Evolutionary conservation across 1,140 invertebrate species (phyloP), one percentile per base, ranked within the genome.

Genomic region (Mycetomoellerius zeteki): DNA sequence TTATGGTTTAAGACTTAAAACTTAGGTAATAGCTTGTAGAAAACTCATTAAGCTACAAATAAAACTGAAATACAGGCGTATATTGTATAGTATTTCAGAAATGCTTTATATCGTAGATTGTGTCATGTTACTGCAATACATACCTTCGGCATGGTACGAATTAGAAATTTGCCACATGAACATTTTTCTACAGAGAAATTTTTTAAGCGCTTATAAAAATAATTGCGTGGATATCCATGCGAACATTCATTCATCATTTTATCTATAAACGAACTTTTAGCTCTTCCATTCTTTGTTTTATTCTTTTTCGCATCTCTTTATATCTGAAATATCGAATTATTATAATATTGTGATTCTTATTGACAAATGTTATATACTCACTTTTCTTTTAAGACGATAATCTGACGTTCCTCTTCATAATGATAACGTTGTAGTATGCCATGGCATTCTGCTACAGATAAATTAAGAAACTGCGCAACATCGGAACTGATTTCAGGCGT

Each of bases 401-500:
- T 96, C 93, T 98, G 97, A 30, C 96, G 96, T 85, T 97, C 97
- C 94, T 98, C 97, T 94, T 98, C 98, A 81, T 97, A 96, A 91
- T 97, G 96, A 94, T 97, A 98, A 93, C 97, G 97, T 87, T 97
- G 96, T 56, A 98, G 93, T 93, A 98, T 98, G 67, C 97, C 97
- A 60, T 96, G 96, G 91, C 98, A 97, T 91, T 98, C 98, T 54
- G 97, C 96, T 87, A 97, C 93, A 73, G 97, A 97, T 62, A 98
- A 95, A 95, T 98, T 98, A 65, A 98, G 95, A 95, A 98, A 98
- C 93, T 98, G 98, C 86, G 98, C 98, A 77, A 98, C 97, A 95
- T 98, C 97, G 87, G 96, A 96, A 91, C 97, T 97, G 76, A 98
- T 97, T 95, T 98, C 97, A 81, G 96, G 96, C 43, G 97, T 97